Evolutionary conservation across 2,888 invertebrate genomes (phyloP).

Genomic region (Phaonia tiefii): DNA sequence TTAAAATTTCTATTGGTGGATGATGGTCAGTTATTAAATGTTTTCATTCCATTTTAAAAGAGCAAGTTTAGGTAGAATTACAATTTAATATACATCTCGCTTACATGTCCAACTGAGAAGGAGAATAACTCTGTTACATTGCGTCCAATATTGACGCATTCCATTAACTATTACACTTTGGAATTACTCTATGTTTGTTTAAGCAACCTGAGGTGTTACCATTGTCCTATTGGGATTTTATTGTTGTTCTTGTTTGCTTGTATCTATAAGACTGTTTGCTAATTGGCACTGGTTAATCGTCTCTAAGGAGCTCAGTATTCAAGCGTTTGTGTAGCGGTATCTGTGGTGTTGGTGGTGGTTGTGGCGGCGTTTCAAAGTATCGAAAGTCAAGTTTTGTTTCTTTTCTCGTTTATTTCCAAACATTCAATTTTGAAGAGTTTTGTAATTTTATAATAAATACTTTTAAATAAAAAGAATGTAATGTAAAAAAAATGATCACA

Average conservation of each 20-base stretch:
- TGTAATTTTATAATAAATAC: constrained; percentile 52
- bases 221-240: constrained; percentile 67
- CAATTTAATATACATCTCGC: no score
- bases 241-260: constrained; percentile 22
- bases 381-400: constrained; percentile 25
- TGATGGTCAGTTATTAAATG: no score
- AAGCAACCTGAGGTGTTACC: constrained; percentile 68
- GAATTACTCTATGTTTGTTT: constrained; percentile 8
- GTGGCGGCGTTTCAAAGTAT: background rate
- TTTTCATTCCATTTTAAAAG: no score
- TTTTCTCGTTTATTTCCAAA: constrained; percentile 62
- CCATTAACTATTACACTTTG: no score
- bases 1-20: no score
- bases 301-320: background rate
- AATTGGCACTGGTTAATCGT: constrained; percentile 61
- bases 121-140: no score
- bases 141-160: no score
- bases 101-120: no score
- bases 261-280: background rate
- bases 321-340: background rate
- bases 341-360: background rate
- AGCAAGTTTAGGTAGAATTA: no score
- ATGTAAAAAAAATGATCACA: background rate
- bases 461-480: constrained; percentile 47
- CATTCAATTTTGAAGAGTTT: constrained; percentile 64